A percentile compares a stretch with the other conserved stretches of the same genome.
Conservation (phyloP, 2,888 invertebrate genomes). For the Leptothorax acervorum region DNA sequence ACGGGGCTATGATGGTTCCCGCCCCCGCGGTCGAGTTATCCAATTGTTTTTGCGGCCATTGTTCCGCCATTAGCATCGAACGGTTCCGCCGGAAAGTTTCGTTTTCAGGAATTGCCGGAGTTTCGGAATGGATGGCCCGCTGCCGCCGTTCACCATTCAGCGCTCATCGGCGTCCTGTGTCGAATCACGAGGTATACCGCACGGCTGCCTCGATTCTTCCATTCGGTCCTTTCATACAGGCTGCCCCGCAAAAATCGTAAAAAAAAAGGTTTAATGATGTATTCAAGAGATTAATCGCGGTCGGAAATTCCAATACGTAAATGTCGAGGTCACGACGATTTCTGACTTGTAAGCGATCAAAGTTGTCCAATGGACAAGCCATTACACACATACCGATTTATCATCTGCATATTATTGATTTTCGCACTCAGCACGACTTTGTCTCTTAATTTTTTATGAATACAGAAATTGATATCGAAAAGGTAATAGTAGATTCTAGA, state of each 20-base stretch:
- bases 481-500: not conserved
- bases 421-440: not conserved
- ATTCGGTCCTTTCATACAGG: slow-evolving; percentile 10
- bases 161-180: slow-evolving; percentile 38
- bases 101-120: slow-evolving; percentile 73
- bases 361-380: not conserved
- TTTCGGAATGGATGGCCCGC: slow-evolving; percentile 67
- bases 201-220: slow-evolving; percentile 9
- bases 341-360: not conserved
- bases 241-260: not conserved
- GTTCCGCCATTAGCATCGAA: slow-evolving; percentile 78
- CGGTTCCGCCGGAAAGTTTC: slow-evolving; percentile 75
- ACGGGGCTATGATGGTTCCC: slow-evolving; percentile 34
- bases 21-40: slow-evolving; percentile 69
- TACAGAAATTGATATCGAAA: not conserved
- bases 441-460: not conserved
- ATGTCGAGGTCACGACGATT: not conserved
- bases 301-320: not conserved
- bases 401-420: not conserved
- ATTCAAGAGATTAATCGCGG: slow-evolving; percentile 11
- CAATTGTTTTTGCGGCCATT: slow-evolving; percentile 79
- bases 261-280: slow-evolving; percentile 18
- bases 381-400: not conserved
- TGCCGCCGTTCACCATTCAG: slow-evolving; percentile 50
- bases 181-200: slow-evolving; percentile 35